Evolutionary conservation across 2,888 invertebrate genomes (phyloP), one percentile per base, ranked within the genome.

Genomic region (Amphipyra berbera): DNA sequence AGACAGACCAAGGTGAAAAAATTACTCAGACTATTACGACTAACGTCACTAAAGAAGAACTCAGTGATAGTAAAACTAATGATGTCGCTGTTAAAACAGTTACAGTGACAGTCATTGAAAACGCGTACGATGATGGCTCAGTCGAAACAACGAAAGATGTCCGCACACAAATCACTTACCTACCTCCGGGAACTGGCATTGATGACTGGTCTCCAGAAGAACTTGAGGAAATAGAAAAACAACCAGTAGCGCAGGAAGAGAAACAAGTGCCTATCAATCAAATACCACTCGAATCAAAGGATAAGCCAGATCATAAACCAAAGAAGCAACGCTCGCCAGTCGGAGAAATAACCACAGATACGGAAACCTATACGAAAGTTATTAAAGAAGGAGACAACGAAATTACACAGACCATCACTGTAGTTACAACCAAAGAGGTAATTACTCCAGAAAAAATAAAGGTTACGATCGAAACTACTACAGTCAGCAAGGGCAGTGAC

Each of bases 191-290:
- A 13, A 93, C 93, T 9, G 84, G 89, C 0, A 77, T 95, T 46
- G 95, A 95, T 60, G 94, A 95, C 73, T 94, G 91, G 91, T 90
- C 95, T 40, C 92, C 94, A 38, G 94, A 94, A 84, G 90, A 93
- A 63, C 77, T 93, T 61, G 90, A 91, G 71, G 87, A 91, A 86
- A 88, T 92, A 40, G 90, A 90, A 73, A 90, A 91, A 78, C 87
- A 90, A 71, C 87, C 90, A 7, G 49, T 79, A 8, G 73, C 61
- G 14, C 73, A 85, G 48, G 89, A 90, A 61, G 81, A 82, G 33
- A 90, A 85, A 59, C 57, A 69, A 72, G 52, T 72, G 8, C 62
- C 82, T 38, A 63, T 86, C 15, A 83, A 82, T 44, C 82, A 88
- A 50, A 69, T 91, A 63, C 82, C 85, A 21, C 59, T 88, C 12